These are phyloP conservation scores for Perdita meconis DNA, from an alignment of 2,888 invertebrate genomes.

Conservation along the genomic window DNA sequence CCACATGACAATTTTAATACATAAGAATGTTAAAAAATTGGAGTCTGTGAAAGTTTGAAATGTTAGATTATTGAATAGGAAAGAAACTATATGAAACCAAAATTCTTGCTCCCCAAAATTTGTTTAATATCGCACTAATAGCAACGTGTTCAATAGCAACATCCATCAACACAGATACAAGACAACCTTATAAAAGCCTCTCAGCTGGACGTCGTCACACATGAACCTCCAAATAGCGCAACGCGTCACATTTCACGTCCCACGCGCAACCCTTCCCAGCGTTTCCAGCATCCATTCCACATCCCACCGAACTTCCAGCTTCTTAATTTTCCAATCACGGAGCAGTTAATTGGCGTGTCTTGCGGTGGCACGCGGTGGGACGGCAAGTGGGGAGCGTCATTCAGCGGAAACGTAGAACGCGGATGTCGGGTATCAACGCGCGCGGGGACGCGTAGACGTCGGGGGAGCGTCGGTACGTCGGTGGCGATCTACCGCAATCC, in stretches of 20 bases:
- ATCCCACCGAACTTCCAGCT: constrained; percentile 27
- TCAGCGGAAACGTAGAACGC: constrained; percentile 40
- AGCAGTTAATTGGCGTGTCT: constrained; percentile 44
- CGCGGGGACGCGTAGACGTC: constrained; percentile 32
- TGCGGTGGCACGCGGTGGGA: constrained; percentile 11
- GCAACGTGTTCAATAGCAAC: no score
- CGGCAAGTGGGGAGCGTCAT: constrained; percentile 22
- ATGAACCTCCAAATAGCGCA: no score
- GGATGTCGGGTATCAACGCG: constrained; percentile 23
- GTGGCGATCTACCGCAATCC: constrained; percentile 71
- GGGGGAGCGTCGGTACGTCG: constrained; percentile 26
- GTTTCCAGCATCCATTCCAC: not conserved
- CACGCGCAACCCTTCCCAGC: not conserved
- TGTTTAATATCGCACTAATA: no score
- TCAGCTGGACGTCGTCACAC: no score
- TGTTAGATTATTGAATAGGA: no score
- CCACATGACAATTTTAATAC: no score
- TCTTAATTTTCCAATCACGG: constrained; percentile 58
- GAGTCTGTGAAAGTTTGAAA: no score
- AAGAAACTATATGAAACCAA: no score
- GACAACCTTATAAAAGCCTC: no score
- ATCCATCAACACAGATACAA: no score
- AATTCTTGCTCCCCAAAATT: no score
- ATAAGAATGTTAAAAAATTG: no score
- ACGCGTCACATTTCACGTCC: not conserved